Evolutionary conservation across 2,888 invertebrate genomes (phyloP).

Genomic region (Phortica magna): DNA sequence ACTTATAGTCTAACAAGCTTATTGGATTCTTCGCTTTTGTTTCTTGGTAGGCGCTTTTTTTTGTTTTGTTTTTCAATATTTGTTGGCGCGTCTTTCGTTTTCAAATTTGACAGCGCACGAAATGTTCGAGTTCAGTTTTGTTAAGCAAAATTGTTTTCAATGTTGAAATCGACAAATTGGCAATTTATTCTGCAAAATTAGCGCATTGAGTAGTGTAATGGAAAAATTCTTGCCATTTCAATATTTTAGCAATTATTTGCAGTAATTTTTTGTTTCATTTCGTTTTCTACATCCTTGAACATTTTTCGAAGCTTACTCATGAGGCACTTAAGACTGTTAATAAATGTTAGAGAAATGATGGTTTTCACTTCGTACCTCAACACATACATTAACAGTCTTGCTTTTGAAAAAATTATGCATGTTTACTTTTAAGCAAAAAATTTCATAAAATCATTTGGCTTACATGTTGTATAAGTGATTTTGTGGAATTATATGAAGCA

Average conservation of each 20-base stretch:
- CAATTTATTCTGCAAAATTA: slow-evolving; percentile 69
- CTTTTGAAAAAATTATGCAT: too few relatives aligned
- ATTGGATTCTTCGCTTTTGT: slow-evolving; percentile 41
- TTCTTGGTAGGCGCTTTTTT: background rate
- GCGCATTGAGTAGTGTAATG: slow-evolving; percentile 56
- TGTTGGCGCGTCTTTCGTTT: background rate
- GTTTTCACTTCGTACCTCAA: too few relatives aligned
- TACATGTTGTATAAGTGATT: background rate
- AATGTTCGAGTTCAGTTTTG: slow-evolving; percentile 69
- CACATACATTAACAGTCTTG: too few relatives aligned
- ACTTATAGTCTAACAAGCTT: slow-evolving; percentile 58
- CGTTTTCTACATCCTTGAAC: background rate
- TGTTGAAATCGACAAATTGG: slow-evolving; percentile 58
- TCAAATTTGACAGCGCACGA: slow-evolving; percentile 44
- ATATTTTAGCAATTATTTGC: slow-evolving; percentile 43
- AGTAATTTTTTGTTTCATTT: slow-evolving; percentile 21
- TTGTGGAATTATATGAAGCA: background rate
- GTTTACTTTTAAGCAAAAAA: too few relatives aligned
- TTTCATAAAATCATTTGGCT: too few relatives aligned
- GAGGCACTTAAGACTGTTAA: too few relatives aligned
- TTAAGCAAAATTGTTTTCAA: slow-evolving; percentile 45
- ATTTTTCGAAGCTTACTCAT: background rate
- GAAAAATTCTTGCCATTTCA: slow-evolving; percentile 54
- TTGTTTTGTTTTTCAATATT: slow-evolving; percentile 35
- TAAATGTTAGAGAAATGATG: too few relatives aligned